Conservation (phyloP, 2,797 vertebrate species). For the Eidolon dupreanum region DNA sequence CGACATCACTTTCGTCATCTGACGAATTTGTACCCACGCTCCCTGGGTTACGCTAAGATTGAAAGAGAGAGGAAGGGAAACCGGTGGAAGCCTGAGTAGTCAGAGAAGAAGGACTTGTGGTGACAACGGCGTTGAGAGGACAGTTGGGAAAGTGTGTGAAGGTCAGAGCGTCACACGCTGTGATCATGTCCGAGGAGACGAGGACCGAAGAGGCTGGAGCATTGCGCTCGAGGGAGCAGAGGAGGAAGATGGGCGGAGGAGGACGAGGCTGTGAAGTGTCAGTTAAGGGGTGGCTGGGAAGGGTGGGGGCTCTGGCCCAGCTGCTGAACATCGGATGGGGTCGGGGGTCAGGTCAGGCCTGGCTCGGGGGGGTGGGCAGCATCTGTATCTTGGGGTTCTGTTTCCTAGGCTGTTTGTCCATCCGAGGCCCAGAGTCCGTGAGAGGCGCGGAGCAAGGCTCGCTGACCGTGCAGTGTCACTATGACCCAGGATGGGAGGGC, state of each 20-base stretch:
- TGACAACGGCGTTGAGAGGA: background rate
- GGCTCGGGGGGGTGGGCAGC: background rate
- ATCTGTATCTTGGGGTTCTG: background rate
- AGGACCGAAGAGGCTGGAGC: background rate
- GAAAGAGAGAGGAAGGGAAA: background rate
- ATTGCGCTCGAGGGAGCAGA: rapidly evolving
- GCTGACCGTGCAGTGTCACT: conserved; percentile 36
- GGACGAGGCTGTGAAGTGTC: no score
- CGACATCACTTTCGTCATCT: rapidly evolving
- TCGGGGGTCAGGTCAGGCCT: background rate
- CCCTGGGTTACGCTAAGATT: background rate
- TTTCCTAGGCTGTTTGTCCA: conserved; percentile 63
- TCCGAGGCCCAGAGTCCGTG: background rate
- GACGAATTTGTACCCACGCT: background rate
- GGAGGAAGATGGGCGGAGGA: background rate
- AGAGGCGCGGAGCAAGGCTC: background rate
- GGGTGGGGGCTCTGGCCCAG: no score
- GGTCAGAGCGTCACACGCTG: background rate
- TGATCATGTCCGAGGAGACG: background rate
- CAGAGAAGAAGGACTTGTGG: background rate
- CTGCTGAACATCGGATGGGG: no score
- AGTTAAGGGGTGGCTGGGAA: background rate
- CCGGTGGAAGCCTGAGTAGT: background rate
- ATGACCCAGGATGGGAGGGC: background rate
- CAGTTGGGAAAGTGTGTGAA: background rate